These are phyloP conservation scores for Jordanella pulchra DNA, from an alignment of 2,797 vertebrate genomes.

Conservation along the genomic window DNA sequence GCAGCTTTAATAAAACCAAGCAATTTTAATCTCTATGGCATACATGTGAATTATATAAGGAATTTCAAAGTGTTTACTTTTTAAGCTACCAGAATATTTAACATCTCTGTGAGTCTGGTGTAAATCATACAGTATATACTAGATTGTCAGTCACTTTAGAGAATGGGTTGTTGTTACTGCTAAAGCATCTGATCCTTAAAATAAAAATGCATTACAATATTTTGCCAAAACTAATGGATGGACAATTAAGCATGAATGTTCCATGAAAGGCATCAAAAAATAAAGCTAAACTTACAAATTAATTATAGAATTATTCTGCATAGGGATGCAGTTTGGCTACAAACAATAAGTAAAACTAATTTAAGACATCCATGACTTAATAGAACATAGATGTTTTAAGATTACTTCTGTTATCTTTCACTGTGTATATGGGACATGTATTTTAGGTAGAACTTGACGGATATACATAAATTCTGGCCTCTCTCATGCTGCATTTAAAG, in stretches of 20 bases:
- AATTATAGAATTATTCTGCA: neutral
- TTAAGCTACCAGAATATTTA: neutral
- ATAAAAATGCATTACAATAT: neutral
- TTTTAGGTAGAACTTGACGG: neutral
- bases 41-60: neutral
- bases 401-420: neutral
- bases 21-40: neutral
- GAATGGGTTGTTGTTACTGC: neutral
- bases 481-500: constrained; percentile 5
- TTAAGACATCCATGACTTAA: neutral
- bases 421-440: neutral
- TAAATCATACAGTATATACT: neutral
- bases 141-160: neutral
- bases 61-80: neutral
- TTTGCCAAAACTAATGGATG: neutral
- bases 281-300: neutral
- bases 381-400: neutral
- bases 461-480: neutral
- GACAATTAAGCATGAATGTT: neutral
- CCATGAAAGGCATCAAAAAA: neutral
- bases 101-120: neutral
- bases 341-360: neutral
- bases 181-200: neutral
- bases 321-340: neutral
- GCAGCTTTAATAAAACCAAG: neutral